A percentile compares a stretch with the other conserved stretches of the same genome.
phyloP scores from a whole-genome alignment of 1,140 invertebrate species.

The Daktulosphaira vitifoliae region DNA sequence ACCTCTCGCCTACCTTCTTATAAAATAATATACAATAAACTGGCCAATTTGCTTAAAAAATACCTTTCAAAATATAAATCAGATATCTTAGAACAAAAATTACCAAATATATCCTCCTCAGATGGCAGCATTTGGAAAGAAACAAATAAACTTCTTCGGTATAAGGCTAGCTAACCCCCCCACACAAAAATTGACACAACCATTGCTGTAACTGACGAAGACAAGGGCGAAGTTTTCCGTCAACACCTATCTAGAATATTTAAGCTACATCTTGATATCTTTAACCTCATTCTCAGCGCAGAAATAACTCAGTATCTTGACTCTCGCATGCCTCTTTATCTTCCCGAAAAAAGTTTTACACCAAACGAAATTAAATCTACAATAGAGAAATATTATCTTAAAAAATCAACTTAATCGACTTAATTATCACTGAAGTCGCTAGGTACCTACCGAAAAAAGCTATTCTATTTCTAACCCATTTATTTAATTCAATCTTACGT shows the following conservation, averaged over 20 bases:
- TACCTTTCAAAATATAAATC: neutral
- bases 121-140: neutral
- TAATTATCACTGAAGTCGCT: constrained; percentile 5
- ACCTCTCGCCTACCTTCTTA: neutral
- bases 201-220: neutral
- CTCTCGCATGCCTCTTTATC: neutral
- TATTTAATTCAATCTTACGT: constrained; percentile 24
- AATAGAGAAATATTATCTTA: too few relatives aligned
- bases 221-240: neutral
- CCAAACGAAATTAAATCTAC: neutral
- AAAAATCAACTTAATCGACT: neutral
- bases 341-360: neutral
- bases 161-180: neutral
- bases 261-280: neutral
- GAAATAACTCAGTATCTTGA: neutral
- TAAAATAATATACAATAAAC: neutral
- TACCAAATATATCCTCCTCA: neutral
- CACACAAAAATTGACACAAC: neutral
- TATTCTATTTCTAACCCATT: constrained; percentile 6
- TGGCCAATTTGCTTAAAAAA: neutral
- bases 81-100: neutral
- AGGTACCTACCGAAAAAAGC: constrained; percentile 20
- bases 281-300: neutral
- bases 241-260: neutral
- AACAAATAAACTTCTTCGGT: neutral